Evolutionary conservation across 2,113 vertebrate genomes (phyloP).

Genomic region (Oreochromis spilurus): DNA sequence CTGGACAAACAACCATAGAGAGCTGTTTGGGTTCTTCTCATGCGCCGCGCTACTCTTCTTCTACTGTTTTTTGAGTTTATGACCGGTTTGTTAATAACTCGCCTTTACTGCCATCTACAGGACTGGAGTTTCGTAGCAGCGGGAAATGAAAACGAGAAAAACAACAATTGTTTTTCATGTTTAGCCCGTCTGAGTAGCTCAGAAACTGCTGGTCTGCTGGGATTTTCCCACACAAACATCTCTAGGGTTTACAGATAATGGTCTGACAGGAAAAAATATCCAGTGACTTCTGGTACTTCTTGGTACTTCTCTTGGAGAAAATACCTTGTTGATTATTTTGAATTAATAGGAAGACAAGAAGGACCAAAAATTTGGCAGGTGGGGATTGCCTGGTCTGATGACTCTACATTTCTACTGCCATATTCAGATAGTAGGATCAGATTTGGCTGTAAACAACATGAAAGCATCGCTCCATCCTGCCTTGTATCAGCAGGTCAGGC

Average conservation of each 20-base stretch:
- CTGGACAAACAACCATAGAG: background rate
- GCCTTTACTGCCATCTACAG: background rate
- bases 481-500: background rate
- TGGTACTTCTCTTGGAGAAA: accelerated
- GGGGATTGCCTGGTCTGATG: background rate
- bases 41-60: background rate
- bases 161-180: background rate
- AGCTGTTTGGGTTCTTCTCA: background rate
- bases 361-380: too few species aligned
- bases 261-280: background rate
- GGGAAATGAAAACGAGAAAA: background rate
- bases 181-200: background rate
- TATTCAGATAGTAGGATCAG: background rate
- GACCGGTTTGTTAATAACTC: accelerated
- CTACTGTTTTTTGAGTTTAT: background rate
- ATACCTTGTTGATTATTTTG: background rate
- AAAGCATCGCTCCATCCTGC: background rate
- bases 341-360: background rate
- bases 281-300: background rate
- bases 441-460: background rate
- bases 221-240: background rate
- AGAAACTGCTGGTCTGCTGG: background rate
- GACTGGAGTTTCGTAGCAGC: background rate
- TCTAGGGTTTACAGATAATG: background rate
- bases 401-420: background rate